Evolutionary conservation across 2,113 vertebrate genomes (phyloP).

Genomic region (Neolamprologus kungweensis): DNA sequence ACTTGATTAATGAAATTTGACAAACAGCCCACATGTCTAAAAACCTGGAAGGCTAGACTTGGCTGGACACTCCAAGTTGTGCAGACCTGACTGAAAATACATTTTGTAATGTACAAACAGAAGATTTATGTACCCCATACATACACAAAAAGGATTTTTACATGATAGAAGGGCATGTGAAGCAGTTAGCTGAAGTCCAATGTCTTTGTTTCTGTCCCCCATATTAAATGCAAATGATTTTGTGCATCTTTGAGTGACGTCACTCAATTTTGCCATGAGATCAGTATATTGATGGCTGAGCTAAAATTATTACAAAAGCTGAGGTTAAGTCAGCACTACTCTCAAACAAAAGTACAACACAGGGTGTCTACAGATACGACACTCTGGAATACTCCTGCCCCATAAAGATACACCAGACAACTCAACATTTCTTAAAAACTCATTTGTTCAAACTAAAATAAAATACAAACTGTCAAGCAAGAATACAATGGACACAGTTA

Average conservation of each 20-base stretch:
- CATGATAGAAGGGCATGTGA: background rate
- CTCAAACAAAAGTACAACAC: background rate
- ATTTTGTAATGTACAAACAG: background rate
- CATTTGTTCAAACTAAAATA: background rate
- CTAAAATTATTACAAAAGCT: background rate
- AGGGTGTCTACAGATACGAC: background rate
- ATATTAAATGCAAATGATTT: background rate
- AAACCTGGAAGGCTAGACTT: background rate
- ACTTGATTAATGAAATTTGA: background rate
- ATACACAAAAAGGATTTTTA: background rate
- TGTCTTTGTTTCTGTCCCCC: conserved; percentile 1
- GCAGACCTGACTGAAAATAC: background rate
- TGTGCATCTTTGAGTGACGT: conserved; percentile 10
- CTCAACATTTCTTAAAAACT: accelerated
- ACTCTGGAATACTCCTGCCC: background rate
- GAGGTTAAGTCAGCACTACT: background rate
- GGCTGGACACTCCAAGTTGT: background rate
- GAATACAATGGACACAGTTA: background rate
- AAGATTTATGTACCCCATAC: background rate
- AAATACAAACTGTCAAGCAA: background rate
- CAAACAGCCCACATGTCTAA: background rate
- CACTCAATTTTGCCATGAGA: background rate
- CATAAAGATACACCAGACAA: background rate
- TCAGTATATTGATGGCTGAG: background rate
- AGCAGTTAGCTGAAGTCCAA: background rate